Evolutionary conservation across 2,113 vertebrate genomes (phyloP), one percentile per base, ranked within the genome.

Genomic region (Oxygymnocypris stewartii): DNA sequence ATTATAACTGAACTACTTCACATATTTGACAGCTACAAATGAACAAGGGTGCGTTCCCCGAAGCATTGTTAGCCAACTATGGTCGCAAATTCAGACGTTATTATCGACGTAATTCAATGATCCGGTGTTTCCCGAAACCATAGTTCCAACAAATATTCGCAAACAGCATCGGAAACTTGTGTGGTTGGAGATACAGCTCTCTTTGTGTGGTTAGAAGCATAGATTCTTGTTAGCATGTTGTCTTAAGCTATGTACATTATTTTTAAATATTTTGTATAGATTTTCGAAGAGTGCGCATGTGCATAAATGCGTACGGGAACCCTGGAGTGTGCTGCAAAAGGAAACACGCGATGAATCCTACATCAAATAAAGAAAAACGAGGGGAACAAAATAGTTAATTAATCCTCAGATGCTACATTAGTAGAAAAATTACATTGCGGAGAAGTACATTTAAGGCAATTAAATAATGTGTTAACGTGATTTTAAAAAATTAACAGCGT

Each of bases 11-110:
- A 74, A 87, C 69, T 76, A 82, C 65, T 86, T 65, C 37, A 31
- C 16, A 20, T 69, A 8, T 74, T 25, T 81, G 88, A 74, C 85
- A 86, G 89, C 86, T 57, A 87, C 89, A 89, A 85, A 71, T 10
- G 20, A 69, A 82, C 28, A 20, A 51, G 44, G 75, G 76, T 78
- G 76, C 7, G 25, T 78, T 78, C 54, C 49, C 76, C 2, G 4
- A 78, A 20, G 47, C 49, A 35, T 20, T 49, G 28, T 54, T 31
- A 54, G 76, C 49, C 5, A 51, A 54, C 12, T 8, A 8, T 12
- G 7, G 40, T 77, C 25, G 3, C 44, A 54, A 54, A 8, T 54
- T 77, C 75, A 6, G n/a, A 2, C 76, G 14, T 78, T 51, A 37
- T 37, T 37, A 35, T 13, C 44, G 35, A 78, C 25, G 16, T 47